Evolutionary conservation across 2,888 invertebrate species (phyloP), one percentile per base, ranked within the genome.

Genomic region (Smittia sp.): DNA sequence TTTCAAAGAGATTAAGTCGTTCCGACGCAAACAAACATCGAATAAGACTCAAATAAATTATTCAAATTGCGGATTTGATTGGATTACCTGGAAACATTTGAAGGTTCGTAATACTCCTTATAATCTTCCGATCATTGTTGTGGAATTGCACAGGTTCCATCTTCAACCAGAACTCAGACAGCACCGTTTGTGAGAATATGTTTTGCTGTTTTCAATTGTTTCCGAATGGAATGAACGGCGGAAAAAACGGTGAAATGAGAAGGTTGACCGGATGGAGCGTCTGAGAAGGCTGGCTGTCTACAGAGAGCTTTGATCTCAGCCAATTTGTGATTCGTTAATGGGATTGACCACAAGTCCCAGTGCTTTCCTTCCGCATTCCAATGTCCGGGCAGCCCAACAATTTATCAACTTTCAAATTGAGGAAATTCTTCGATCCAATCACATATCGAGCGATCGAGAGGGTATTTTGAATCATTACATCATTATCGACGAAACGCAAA

Each of bases 1-100:
- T 46, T 46, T 46, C 46, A 46, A 46, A 15, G 2, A 46, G 46
- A 46, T 46, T 46, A 46, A 46, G 46, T 46, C n/a, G 46, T 46
- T 46, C n/a, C 15, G 15, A 46, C 11, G 3, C 11, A 13, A 46
- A 46, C 6, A 46, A 15, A 46, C 46, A 46, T 32, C 32, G 32
- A 46, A 46, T 46, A 9, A 9, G 15, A 46, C 15, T 46, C 2
- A 46, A 13, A 2, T 15, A 46, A 46, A 46, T 46, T 2, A 46
- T 11, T 46, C n/a, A 11, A 46, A 6, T 46, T 11, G 46, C n/a
- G 11, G 2, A 15, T 46, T 46, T 46, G 46, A 46, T 46, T 6
- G 46, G 46, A 46, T 46, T 46, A 46, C n/a, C n/a, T n/a, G n/a
- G n/a, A n/a, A n/a, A n/a, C 15, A 46, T 46, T 15, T 11, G 46